Percentiles rank a stretch among this genome's conserved stretches.
These are phyloP conservation scores for Ectemnius lituratus DNA, from an alignment of 2,888 invertebrate genomes.

Conservation along the genomic window DNA sequence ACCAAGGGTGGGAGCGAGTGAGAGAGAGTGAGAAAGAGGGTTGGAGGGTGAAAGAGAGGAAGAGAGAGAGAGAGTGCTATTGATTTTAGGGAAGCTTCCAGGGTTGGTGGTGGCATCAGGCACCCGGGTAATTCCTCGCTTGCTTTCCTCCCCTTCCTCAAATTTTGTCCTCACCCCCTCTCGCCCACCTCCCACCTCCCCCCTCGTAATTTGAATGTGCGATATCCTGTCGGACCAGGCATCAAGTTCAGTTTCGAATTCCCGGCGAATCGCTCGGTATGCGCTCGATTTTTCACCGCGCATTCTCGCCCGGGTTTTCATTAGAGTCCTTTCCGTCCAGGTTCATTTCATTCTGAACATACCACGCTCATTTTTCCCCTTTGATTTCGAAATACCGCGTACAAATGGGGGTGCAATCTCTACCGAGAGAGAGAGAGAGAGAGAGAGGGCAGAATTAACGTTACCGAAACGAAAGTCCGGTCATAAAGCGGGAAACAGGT, in stretches of 20 bases:
- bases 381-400: too few relatives aligned
- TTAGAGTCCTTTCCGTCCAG: conserved; percentile 10
- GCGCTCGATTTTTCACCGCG: too few relatives aligned
- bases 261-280: too few relatives aligned
- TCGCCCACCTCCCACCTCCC: not conserved
- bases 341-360: not conserved
- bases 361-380: too few relatives aligned
- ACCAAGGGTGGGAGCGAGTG: conserved; percentile 20
- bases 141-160: conserved; percentile 9
- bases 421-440: too few relatives aligned
- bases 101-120: conserved; percentile 39
- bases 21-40: too few relatives aligned
- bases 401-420: too few relatives aligned
- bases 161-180: conserved; percentile 37
- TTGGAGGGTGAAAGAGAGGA: not conserved
- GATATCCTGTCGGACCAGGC: conserved; percentile 35
- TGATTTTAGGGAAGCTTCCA: conserved; percentile 59
- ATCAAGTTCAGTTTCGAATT: too few relatives aligned
- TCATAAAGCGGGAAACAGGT: too few relatives aligned
- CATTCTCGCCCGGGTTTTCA: too few relatives aligned
- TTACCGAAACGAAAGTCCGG: too few relatives aligned
- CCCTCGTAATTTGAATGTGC: conserved; percentile 58
- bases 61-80: conserved; percentile 38
- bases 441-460: too few relatives aligned
- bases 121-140: conserved; percentile 37